These are phyloP conservation scores for Apamea anceps DNA, from an alignment of 2,888 invertebrate genomes.

Conservation along the genomic window DNA sequence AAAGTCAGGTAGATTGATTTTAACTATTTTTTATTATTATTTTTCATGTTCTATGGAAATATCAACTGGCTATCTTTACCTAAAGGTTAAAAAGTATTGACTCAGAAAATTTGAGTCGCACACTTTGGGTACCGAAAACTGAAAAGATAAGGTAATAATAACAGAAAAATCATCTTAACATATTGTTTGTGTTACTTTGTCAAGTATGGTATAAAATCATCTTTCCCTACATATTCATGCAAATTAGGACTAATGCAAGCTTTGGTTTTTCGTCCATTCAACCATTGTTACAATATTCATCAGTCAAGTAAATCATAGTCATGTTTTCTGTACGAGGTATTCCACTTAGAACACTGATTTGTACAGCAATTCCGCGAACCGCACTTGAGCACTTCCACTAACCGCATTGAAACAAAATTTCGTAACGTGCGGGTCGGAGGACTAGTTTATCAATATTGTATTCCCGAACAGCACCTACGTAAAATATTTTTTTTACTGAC, in stretches of 20 bases:
- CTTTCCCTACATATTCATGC: neutral
- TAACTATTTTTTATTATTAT: neutral
- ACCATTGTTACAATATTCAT: neutral
- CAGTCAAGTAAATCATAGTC: neutral
- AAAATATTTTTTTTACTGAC: too few species aligned
- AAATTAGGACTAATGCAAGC: neutral
- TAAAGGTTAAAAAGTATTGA: constrained; percentile 7
- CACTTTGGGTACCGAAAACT: neutral
- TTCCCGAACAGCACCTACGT: too few species aligned
- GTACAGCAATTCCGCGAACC: too few species aligned
- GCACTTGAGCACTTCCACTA: too few species aligned
- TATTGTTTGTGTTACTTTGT: neutral
- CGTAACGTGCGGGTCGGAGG: too few species aligned
- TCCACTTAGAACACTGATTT: too few species aligned
- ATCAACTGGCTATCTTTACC: constrained; percentile 10
- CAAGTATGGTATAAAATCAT: neutral
- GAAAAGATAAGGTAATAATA: constrained; percentile 26
- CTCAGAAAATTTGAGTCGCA: neutral
- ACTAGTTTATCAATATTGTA: too few species aligned
- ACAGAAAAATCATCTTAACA: neutral
- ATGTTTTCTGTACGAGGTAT: neutral
- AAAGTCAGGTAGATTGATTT: neutral
- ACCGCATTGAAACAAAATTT: too few species aligned
- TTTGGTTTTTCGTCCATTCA: neutral
- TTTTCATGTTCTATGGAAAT: constrained; percentile 36